Evolutionary conservation across 2,113 vertebrate species (phyloP).

Genomic region (Vombatus ursinus): DNA sequence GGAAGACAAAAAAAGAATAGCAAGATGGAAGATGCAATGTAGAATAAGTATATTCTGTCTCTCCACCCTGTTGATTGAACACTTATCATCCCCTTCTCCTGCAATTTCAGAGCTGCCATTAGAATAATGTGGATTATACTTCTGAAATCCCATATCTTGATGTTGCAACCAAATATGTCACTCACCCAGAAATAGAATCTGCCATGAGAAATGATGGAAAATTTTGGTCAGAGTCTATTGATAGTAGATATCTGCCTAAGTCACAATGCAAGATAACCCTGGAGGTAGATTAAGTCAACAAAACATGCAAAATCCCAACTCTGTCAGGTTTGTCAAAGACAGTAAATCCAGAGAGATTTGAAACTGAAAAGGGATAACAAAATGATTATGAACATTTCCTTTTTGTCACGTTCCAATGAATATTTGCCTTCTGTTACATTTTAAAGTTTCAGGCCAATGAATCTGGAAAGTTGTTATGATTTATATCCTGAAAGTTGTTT

Average conservation of each 20-base stretch:
- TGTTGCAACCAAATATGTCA: constrained; percentile 83
- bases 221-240: neutral
- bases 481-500: constrained; percentile 30
- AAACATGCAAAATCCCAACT: neutral
- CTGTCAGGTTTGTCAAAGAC: constrained; percentile 49
- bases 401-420: constrained; percentile 60
- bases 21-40: constrained; percentile 73
- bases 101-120: constrained; percentile 75
- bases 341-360: constrained; percentile 50
- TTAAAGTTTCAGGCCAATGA: constrained; percentile 73
- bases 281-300: constrained; percentile 28
- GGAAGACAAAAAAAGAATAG: constrained; percentile 56
- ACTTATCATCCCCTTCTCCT: constrained; percentile 53
- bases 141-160: constrained; percentile 86
- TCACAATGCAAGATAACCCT: constrained; percentile 46
- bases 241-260: constrained; percentile 60
- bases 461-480: constrained; percentile 72
- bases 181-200: constrained; percentile 68
- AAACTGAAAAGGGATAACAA: constrained; percentile 61
- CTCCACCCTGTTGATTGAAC: constrained; percentile 17
- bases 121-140: constrained; percentile 83
- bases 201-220: constrained; percentile 64
- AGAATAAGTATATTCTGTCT: constrained; percentile 64
- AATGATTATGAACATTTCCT: constrained; percentile 71
- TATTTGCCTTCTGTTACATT: constrained; percentile 73